phyloP scores from a whole-genome alignment of 2,888 invertebrate genomes.

The Ophion obscuratus region DNA sequence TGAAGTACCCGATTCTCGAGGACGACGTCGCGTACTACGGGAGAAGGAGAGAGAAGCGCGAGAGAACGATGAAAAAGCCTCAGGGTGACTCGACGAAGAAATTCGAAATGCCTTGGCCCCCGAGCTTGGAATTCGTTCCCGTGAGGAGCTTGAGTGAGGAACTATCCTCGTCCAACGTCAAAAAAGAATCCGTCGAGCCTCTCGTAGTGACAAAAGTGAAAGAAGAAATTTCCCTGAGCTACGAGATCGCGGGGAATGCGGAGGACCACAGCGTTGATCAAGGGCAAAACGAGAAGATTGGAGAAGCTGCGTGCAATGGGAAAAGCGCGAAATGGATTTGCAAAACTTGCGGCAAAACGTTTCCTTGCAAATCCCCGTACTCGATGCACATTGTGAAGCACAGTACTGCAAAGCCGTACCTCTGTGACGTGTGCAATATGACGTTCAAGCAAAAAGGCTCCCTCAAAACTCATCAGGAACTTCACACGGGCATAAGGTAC shows the following conservation, averaged over 20 bases:
- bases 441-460: slow-evolving; percentile 73
- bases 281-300: background rate
- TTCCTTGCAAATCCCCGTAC: slow-evolving; percentile 11
- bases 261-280: background rate
- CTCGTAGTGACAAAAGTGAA: background rate
- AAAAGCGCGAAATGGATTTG: slow-evolving; percentile 23
- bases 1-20: background rate
- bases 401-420: slow-evolving; percentile 54
- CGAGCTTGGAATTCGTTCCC: background rate
- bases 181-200: too few relatives aligned
- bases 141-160: background rate
- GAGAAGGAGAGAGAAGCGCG: background rate
- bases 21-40: background rate
- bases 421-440: slow-evolving; percentile 73
- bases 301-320: background rate
- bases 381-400: slow-evolving; percentile 33
- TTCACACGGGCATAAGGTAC: slow-evolving; percentile 34
- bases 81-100: too few relatives aligned
- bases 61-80: background rate
- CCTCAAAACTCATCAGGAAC: slow-evolving; percentile 72
- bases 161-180: background rate
- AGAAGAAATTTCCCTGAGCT: background rate
- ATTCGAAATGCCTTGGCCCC: background rate
- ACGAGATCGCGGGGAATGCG: background rate
- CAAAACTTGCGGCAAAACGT: slow-evolving; percentile 36